Evolutionary conservation across 2,888 invertebrate genomes (phyloP), one percentile per base, ranked within the genome.

Genomic region (Temnothorax ravouxi): DNA sequence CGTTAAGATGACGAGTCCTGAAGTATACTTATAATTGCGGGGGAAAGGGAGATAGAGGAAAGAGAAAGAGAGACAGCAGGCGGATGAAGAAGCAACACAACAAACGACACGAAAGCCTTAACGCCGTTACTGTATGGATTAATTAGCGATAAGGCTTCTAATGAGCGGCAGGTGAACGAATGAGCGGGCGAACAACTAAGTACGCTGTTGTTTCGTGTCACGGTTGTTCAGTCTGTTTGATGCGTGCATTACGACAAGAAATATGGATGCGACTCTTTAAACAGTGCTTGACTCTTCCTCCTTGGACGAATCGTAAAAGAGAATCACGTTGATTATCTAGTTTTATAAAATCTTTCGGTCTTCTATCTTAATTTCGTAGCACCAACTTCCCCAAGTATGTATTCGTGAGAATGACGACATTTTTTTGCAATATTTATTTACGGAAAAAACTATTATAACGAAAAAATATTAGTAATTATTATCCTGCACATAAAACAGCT

Each of bases 141-240:
- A 95, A 95, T 94, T 94, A 94, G 93, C 94, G 95, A 94, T 95
- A 94, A 94, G 94, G 93, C 92, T 93, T 94, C 94, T 94, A 94
- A 95, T 94, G 94, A 95, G 94, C 93, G 93, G 93, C 94, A 94
- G 94, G 94, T 94, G 94, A 93, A 89, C 92, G 92, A 92, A 69
- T 76, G 52, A 83, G 38, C 56, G 74, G 61, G 47, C 83, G 50
- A 80, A 41, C 38, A 59, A 77, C 54, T 52, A 44, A 54, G 62
- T 52, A 64, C 54, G 59, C 47, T 25, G 13, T 44, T n/a, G 38
- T 52, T 62, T 77, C 67, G 29, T 77, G 69, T 77, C 84, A 69
- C 18, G 44, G 66, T 44, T 47, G 41, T 52, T 69, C 83, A 29
- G 50, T 61, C 29, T 34, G 59, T 80, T 72, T 80, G 59, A 69